Conservation (phyloP, 2,113 vertebrate species). For the Tinamus guttatus region DNA sequence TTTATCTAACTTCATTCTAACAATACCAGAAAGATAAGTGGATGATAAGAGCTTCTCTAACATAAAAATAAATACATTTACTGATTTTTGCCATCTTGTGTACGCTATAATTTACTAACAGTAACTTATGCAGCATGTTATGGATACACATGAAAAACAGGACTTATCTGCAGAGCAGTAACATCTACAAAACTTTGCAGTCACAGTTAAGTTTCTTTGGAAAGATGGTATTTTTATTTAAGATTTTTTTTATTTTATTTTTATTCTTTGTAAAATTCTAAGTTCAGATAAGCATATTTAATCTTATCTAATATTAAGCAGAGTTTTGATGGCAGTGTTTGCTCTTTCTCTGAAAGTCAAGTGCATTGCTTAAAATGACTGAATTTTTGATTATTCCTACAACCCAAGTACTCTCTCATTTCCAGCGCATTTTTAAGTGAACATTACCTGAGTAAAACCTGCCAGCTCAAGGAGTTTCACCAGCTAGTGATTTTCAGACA, state of each 20-base stretch:
- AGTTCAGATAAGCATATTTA: not conserved
- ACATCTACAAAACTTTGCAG: not conserved
- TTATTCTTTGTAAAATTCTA: not conserved
- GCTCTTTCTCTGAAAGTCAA: not conserved
- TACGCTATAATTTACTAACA: not conserved
- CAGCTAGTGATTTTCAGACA: not conserved
- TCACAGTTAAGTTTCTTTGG: not conserved
- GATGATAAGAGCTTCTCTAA: not conserved
- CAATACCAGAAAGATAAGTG: not conserved
- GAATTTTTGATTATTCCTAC: not conserved
- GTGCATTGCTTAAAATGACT: not conserved
- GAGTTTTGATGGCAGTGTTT: not conserved
- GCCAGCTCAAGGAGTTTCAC: not conserved
- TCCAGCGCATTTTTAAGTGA: not conserved
- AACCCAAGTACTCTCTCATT: not conserved
- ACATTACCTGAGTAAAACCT: not conserved
- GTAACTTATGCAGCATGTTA: not conserved
- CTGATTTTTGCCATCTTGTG: not conserved
- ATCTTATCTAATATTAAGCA: not conserved
- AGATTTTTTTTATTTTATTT: not conserved
- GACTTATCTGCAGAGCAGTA: not conserved
- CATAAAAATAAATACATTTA: not conserved
- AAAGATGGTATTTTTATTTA: not conserved
- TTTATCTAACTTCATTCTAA: not conserved
- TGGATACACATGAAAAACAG: not conserved